phyloP scores from a whole-genome alignment of 2,797 vertebrate genomes.

The Muscicapa comitata region DNA sequence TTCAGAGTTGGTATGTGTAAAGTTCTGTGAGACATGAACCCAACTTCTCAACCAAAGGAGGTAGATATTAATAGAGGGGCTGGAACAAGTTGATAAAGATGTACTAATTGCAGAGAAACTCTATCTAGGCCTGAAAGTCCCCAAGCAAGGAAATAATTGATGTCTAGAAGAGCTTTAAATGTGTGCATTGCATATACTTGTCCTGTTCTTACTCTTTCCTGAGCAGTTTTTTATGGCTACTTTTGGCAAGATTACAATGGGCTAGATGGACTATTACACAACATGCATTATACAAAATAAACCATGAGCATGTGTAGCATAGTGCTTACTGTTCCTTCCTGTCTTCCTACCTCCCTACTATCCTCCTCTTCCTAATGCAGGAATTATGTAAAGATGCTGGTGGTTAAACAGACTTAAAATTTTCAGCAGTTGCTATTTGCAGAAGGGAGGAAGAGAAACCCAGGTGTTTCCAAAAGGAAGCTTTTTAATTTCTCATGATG shows the following conservation, averaged over 20 bases:
- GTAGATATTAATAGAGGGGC: neutral
- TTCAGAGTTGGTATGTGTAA: neutral
- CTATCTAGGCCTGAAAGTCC: neutral
- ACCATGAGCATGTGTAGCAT: neutral
- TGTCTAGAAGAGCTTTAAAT: neutral
- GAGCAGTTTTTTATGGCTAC: neutral
- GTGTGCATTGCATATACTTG: neutral
- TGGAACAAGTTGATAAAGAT: neutral
- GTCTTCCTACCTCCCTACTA: neutral
- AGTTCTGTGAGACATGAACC: neutral
- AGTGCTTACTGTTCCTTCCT: neutral
- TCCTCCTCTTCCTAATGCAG: neutral
- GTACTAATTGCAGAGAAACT: neutral
- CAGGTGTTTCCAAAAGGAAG: neutral
- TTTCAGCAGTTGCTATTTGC: neutral
- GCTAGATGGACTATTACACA: neutral
- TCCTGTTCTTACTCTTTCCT: neutral
- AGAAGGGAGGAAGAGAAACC: neutral
- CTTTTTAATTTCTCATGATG: neutral
- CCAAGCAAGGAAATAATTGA: neutral
- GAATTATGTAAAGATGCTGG: neutral
- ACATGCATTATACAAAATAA: neutral
- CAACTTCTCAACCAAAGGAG: neutral
- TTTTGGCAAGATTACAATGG: neutral
- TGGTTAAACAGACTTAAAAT: neutral